Evolutionary conservation across 2,113 vertebrate species (phyloP), one percentile per base, ranked within the genome.

Genomic region (Sinocyclocheilus anophthalmus): DNA sequence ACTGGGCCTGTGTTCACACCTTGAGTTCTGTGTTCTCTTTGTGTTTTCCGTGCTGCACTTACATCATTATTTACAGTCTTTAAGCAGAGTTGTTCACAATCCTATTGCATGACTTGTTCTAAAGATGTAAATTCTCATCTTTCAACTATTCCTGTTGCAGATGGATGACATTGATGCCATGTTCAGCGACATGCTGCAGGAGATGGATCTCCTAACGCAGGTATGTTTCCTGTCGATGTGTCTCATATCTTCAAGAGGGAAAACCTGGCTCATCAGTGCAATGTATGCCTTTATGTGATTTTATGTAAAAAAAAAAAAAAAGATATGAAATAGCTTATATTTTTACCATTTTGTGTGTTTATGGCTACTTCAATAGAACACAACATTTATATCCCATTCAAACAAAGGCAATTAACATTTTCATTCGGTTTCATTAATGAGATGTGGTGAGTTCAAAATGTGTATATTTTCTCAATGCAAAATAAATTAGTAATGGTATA

Each of bases 91-190:
- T 75, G 14, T 76, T 16, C 4, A 2, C 42, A 42, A 24, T 42
- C 3, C 1, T 48, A 8, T 55, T 75, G 26, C n/a, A 9, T 5
- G n/a, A 4, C n/a, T 50, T 83, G n/a, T 76, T 48, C 24, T 88
- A 50, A 48, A 69, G 2, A 69, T 33, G 14, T 37, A 1, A 16
- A 65, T 65, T 30, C 63, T 30, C 12, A 65, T 65, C 2, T 5
- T 4, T 1, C 39, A n/a, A 13, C 73, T 55, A 59, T 86, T 88
- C 1, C 37, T 85, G 89, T 93, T 91, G 88, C 93, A 99, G 98
- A 99, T 99, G 98, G 98, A 99, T 0, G 98, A 99, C 90, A 98
- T 99, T 70, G 98, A 99, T 72, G 96, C 97, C 91, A 99, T 99
- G 98, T 99, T 99, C 94, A 97, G 95, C 37, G 96, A 96, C 92